Evolutionary conservation across 2,888 invertebrate species (phyloP), one percentile per base, ranked within the genome.

Genomic region (Molanna angustata): DNA sequence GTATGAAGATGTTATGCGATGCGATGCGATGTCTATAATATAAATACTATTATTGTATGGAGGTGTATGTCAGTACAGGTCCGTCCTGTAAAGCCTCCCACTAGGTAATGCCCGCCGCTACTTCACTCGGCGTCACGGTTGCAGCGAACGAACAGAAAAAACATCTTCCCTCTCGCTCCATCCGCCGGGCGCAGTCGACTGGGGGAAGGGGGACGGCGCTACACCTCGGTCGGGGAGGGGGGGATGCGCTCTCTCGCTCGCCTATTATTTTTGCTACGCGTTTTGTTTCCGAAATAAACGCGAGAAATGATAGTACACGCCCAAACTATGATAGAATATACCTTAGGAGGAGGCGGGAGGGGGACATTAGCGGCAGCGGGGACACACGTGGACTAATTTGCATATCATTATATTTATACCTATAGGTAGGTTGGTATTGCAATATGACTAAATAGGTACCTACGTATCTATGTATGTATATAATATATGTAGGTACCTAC

Each of bases 21-120:
- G n/a, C n/a, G n/a, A n/a, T n/a, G n/a, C n/a, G n/a, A n/a, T n/a
- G n/a, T n/a, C n/a, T n/a, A n/a, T n/a, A n/a, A n/a, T n/a, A n/a
- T n/a, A n/a, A n/a, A n/a, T n/a, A n/a, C n/a, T n/a, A n/a, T n/a
- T n/a, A n/a, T n/a, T n/a, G n/a, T n/a, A n/a, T n/a, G n/a, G n/a
- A n/a, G n/a, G n/a, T n/a, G n/a, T n/a, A n/a, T n/a, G n/a, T n/a
- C n/a, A n/a, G n/a, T n/a, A n/a, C n/a, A n/a, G 52, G 56, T 48
- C 45, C 56, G 52, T 42, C 45, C 52, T 49, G 52, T 52, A 45
- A 45, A 49, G 46, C 52, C 52, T 52, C 52, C 52, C 52, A 67
- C 57, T 64, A 67, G 64, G 67, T 66, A 62, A 55, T 51, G 54
- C 54, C 67, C 65, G 69, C 64, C 68, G 68, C 63, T 68, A 67